Conservation (phyloP, 2,113 vertebrate species). For the Pithys albifrons region DNA sequence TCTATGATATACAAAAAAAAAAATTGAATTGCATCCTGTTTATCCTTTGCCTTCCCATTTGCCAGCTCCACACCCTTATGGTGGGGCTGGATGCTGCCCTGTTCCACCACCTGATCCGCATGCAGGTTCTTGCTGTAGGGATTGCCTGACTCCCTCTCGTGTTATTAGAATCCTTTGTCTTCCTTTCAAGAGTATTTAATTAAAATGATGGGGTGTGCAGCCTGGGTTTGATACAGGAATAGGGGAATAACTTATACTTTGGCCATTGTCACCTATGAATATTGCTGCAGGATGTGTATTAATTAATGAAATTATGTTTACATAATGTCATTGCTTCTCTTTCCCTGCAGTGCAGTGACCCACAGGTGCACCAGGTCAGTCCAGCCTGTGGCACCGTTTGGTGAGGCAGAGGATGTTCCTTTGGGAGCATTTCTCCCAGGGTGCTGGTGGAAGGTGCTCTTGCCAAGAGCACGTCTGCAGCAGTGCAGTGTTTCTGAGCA, state of each 20-base stretch:
- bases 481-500: accelerated
- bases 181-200: neutral
- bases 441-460: neutral
- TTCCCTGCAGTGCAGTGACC: neutral
- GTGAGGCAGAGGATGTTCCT: neutral
- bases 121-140: neutral
- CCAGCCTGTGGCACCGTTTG: neutral
- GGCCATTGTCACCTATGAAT: accelerated
- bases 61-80: accelerated
- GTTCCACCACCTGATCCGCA: accelerated
- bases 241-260: accelerated
- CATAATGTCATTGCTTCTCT: neutral
- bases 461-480: neutral
- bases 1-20: neutral
- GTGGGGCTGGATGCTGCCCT: neutral
- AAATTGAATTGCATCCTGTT: accelerated
- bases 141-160: accelerated
- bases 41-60: neutral
- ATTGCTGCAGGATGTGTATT: neutral
- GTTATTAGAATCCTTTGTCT: neutral
- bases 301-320: neutral
- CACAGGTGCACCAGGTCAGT: neutral
- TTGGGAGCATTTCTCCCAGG: accelerated
- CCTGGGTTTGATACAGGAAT: neutral
- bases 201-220: neutral